A percentile compares a stretch with the other conserved stretches of the same genome.
These are phyloP conservation scores for Leptopilina drosophilae DNA, from an alignment of 2,888 invertebrate species.

Conservation along the genomic window DNA sequence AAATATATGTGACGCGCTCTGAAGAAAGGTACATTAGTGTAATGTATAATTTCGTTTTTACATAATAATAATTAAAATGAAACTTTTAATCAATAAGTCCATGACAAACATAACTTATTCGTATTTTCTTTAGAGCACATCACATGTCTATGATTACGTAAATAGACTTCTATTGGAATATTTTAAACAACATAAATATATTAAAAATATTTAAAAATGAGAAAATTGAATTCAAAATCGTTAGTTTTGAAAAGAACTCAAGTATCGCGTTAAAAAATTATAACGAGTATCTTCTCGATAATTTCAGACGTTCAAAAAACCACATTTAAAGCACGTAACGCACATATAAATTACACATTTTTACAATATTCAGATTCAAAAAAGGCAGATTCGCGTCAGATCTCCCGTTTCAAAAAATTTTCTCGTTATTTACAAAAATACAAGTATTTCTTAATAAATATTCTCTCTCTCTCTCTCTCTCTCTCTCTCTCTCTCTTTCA, in stretches of 20 bases:
- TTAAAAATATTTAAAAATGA: background rate
- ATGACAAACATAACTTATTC: background rate
- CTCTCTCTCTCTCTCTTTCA: background rate
- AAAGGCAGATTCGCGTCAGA: constrained; percentile 36
- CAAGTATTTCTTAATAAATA: constrained; percentile 67
- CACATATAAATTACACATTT: constrained; percentile 16
- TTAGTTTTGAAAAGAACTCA: background rate
- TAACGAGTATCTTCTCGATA: constrained; percentile 7
- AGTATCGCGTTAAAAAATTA: background rate
- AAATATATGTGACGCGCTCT: too few species aligned
- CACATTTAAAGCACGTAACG: constrained; percentile 28
- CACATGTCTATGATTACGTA: too few species aligned
- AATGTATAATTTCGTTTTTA: too few species aligned
- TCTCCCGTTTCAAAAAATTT: constrained; percentile 21
- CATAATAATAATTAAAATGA: too few species aligned
- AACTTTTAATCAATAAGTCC: too few species aligned
- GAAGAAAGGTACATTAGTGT: too few species aligned
- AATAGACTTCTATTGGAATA: too few species aligned
- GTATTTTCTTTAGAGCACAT: too few species aligned
- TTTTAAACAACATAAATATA: background rate
- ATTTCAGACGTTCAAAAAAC: constrained; percentile 19
- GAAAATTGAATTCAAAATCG: constrained; percentile 13
- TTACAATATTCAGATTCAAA: constrained; percentile 7
- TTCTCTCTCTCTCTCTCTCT: constrained; percentile 44
- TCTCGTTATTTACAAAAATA: constrained; percentile 69